Percentiles rank a stretch among this genome's conserved stretches.
phyloP scores from a whole-genome alignment of 2,113 vertebrate species.

The Balaenoptera acutorostrata region DNA sequence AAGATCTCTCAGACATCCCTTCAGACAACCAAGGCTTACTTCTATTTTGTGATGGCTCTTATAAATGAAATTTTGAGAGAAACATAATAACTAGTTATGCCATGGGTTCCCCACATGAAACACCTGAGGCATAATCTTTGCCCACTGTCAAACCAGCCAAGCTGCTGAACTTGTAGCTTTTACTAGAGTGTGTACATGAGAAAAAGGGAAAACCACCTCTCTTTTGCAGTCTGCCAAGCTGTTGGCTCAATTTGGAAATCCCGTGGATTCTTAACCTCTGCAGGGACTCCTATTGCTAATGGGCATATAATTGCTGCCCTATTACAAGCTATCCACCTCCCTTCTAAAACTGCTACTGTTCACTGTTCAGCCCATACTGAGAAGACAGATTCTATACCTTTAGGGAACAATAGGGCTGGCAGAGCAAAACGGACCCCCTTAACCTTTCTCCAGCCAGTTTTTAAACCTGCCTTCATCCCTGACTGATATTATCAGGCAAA shows the following conservation, averaged over 20 bases:
- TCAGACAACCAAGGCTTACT: not conserved
- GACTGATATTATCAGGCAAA: not conserved
- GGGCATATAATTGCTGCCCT: not conserved
- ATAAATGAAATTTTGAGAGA: not conserved
- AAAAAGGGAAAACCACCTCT: not conserved
- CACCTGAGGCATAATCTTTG: not conserved
- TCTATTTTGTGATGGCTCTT: not conserved
- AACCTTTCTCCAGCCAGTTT: not conserved
- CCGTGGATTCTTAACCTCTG: not conserved
- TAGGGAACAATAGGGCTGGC: not conserved
- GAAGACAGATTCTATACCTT: not conserved
- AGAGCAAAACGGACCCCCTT: not conserved
- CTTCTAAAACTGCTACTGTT: not conserved
- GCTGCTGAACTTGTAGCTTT: not conserved
- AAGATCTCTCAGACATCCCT: not conserved
- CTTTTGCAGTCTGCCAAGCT: not conserved
- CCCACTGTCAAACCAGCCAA: not conserved
- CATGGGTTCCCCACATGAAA: not conserved
- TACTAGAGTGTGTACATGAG: not conserved
- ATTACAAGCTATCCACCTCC: not conserved
- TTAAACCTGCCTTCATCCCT: not conserved
- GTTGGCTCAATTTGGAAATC: not conserved
- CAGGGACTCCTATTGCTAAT: not conserved
- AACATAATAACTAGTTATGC: not conserved
- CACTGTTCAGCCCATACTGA: not conserved